Conservation (phyloP, 2,888 invertebrate species). For the Acanthosepion esculentum region DNA sequence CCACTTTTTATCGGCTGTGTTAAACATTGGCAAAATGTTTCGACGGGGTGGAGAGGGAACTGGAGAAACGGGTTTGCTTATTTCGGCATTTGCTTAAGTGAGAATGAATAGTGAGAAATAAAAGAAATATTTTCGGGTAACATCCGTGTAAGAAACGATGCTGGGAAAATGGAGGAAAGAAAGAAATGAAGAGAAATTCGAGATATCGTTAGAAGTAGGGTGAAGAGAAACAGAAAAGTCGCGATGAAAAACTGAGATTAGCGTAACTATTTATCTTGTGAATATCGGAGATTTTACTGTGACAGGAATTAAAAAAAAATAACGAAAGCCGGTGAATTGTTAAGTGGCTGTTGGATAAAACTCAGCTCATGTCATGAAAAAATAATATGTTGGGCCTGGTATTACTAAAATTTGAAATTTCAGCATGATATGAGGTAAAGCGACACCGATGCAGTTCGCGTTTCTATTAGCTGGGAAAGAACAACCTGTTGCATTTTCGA, state of each 20-base stretch:
- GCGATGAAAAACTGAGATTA: not conserved
- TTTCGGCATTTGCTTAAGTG: not conserved
- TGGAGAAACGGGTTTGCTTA: not conserved
- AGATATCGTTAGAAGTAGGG: not conserved
- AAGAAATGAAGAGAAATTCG: not conserved
- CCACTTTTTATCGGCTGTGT: constrained; percentile 33
- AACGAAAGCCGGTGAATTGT: too few species aligned
- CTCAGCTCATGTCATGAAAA: too few species aligned
- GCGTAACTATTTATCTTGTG: not conserved
- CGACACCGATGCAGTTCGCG: too few species aligned
- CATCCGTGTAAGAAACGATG: not conserved
- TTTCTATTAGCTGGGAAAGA: too few species aligned
- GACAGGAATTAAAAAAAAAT: not conserved
- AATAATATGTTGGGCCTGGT: too few species aligned
- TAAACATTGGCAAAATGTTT: not conserved
- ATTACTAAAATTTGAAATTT: too few species aligned
- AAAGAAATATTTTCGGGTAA: not conserved
- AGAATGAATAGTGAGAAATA: not conserved
- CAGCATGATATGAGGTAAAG: too few species aligned
- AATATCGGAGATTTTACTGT: not conserved
- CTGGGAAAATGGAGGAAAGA: not conserved
- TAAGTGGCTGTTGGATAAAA: too few species aligned
- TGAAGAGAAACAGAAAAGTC: not conserved
- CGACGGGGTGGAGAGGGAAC: not conserved
- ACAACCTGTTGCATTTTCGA: too few species aligned